A percentile compares a stretch with the other conserved stretches of the same genome.
Conservation (phyloP, 2,113 vertebrate species). For the Coregonus clupeaformis region DNA sequence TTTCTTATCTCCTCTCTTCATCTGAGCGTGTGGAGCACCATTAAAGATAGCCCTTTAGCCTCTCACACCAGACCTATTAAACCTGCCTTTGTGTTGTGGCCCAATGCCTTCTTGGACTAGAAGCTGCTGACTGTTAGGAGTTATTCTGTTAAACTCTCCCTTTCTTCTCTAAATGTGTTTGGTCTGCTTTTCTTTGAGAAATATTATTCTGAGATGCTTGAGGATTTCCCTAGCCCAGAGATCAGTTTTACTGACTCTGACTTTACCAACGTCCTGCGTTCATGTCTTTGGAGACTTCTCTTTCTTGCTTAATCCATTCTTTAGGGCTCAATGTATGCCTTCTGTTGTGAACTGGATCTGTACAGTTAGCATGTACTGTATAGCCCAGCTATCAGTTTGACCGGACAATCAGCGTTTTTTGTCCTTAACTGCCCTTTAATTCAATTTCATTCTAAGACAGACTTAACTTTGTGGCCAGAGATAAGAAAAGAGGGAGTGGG, state of each 20-base stretch:
- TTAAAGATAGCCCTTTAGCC: slow-evolving; percentile 15
- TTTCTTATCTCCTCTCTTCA: slow-evolving; percentile 45
- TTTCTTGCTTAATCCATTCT: slow-evolving; percentile 38
- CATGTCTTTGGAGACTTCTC: slow-evolving; percentile 29
- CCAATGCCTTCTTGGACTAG: slow-evolving; percentile 38
- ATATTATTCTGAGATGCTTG: not conserved
- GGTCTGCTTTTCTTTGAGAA: slow-evolving; percentile 8
- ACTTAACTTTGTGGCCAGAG: not conserved
- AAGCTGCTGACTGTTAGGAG: slow-evolving; percentile 60
- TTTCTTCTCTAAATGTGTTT: slow-evolving; percentile 38
- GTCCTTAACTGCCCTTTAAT: not conserved
- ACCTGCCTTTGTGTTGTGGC: not conserved
- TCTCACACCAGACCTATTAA: slow-evolving; percentile 36
- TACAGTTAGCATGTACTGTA: slow-evolving; percentile 23
- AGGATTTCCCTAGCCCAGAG: slow-evolving; percentile 18
- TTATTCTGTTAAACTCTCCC: slow-evolving; percentile 30
- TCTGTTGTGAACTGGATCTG: slow-evolving; percentile 41
- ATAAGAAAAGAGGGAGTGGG: slow-evolving; percentile 7
- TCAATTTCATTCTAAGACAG: slow-evolving; percentile 11
- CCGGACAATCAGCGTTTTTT: slow-evolving; percentile 57
- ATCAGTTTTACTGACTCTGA: slow-evolving; percentile 31
- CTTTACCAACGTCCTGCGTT: slow-evolving; percentile 35
- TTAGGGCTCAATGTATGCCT: slow-evolving; percentile 32
- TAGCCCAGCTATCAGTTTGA: slow-evolving; percentile 31
- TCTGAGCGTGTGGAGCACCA: slow-evolving; percentile 1